phyloP scores from a whole-genome alignment of 2,113 vertebrate genomes.

The Melanerpes formicivorus region DNA sequence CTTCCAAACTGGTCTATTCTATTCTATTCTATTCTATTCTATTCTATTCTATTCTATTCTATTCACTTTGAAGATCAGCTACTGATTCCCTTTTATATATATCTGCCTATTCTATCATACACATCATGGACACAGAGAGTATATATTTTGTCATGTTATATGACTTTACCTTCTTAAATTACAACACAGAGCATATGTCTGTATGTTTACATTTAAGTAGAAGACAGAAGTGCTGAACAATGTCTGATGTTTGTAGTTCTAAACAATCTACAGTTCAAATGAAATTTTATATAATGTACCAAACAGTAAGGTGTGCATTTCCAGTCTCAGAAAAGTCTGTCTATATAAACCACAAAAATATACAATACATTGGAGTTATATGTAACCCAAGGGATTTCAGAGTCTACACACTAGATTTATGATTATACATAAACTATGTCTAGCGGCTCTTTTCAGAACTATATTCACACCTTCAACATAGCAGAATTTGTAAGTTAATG shows the following conservation, averaged over 20 bases:
- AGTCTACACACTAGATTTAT: not conserved
- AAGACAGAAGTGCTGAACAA: not conserved
- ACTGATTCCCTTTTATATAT: not conserved
- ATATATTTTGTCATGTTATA: not conserved
- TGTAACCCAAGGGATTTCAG: not conserved
- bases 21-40: too few species aligned
- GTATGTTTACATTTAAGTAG: not conserved
- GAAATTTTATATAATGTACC: rapidly evolving
- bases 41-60: too few species aligned
- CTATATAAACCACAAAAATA: not conserved
- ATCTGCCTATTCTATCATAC: not conserved
- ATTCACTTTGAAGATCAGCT: not conserved
- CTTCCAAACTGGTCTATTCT: too few species aligned
- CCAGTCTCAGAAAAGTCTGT: not conserved
- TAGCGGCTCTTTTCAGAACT: not conserved
- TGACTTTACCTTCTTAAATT: not conserved
- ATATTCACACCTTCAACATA: not conserved
- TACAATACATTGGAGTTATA: not conserved
- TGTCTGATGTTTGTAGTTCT: not conserved
- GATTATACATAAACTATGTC: not conserved
- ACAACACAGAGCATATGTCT: not conserved
- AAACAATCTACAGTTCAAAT: not conserved
- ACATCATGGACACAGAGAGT: not conserved
- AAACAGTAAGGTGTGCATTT: not conserved
- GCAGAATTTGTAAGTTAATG: not conserved